Base-by-base conservation (phyloP, 1,140 invertebrate genomes). In the Scylla paramamosain region DNA sequence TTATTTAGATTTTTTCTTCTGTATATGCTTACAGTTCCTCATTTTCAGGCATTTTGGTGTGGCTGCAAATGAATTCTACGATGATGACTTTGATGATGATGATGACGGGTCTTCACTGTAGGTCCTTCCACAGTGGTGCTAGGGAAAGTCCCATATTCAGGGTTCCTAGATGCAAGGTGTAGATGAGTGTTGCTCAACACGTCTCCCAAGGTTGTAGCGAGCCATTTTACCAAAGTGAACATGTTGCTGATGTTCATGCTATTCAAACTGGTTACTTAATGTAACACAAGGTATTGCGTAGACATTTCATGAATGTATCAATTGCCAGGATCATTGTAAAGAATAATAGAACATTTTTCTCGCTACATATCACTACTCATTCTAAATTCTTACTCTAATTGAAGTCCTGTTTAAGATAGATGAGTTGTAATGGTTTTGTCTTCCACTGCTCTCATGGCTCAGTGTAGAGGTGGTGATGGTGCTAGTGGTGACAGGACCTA, bases 1-100 rank as follows among this genome's bases (percentile, higher is more conserved):
- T n/a, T n/a, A n/a, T n/a, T n/a, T n/a, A n/a, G n/a, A n/a, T n/a
- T n/a, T n/a, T 39, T 39, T 84, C 52, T 39, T 52, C 14, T 87
- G 10, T 59, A 88, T 20, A 16, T 14, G 10, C 10, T 12, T 16
- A 52, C 0, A 16, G 12, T 93, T 16, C 32, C 46, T 82, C 48
- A 45, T 77, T 46, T 46, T 90, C 93, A 94, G 93, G 88, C 88
- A 91, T 25, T 94, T 94, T 29, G n/a, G 88, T 52, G 46, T 32
- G 45, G 10, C 6, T 48, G 67, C 82, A 39, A 94, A 88, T 31
- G 93, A 94, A 39, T 94, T 94, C 39, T 94, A 94, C n/a, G 93
- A 94, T 20, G 93, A 94, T 88, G 84, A 87, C 29, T 77, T 90
- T 84, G 67, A 94, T 48, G 93, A 94, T 0, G 46, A 87, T 31